Conservation (phyloP, 2,888 invertebrate genomes). For the Agrotis segetum region DNA sequence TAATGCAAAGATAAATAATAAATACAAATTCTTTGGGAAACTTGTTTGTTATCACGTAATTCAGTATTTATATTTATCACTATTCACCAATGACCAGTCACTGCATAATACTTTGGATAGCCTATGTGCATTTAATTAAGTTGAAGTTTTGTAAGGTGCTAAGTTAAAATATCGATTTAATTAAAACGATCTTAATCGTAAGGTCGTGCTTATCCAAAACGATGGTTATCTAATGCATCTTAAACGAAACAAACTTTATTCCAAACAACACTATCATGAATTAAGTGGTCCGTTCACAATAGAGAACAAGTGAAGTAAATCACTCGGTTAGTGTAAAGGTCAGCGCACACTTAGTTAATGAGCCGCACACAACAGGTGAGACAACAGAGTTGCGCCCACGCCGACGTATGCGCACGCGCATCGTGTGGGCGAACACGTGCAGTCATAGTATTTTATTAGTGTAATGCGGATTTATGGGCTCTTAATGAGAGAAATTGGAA, state of each 20-base stretch:
- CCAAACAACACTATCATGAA: slow-evolving; percentile 2
- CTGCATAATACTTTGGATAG: neutral
- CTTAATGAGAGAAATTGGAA: slow-evolving; percentile 4
- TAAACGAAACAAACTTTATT: neutral
- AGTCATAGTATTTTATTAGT: slow-evolving; percentile 13
- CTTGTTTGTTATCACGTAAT: too few relatives aligned
- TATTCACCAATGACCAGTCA: too few relatives aligned
- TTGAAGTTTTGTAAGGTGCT: neutral
- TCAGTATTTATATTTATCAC: too few relatives aligned
- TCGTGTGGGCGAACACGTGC: slow-evolving; percentile 6
- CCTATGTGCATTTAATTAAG: too few relatives aligned
- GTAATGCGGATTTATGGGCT: slow-evolving; percentile 24
- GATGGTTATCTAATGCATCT: neutral
- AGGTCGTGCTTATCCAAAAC: neutral
- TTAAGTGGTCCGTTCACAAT: slow-evolving; percentile 2
- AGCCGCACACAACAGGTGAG: slow-evolving; percentile 16
- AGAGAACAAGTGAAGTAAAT: slow-evolving; percentile 9
- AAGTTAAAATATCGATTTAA: neutral
- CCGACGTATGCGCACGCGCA: slow-evolving; percentile 23
- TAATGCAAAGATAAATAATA: too few relatives aligned
- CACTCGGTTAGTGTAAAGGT: slow-evolving; percentile 16
- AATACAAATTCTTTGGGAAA: too few relatives aligned
- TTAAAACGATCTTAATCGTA: slow-evolving; percentile 7
- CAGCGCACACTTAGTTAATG: slow-evolving; percentile 21
- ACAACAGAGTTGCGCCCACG: slow-evolving; percentile 15